Conservation (phyloP, 2,797 vertebrate species). For the Semaprochilodus insignis region DNA sequence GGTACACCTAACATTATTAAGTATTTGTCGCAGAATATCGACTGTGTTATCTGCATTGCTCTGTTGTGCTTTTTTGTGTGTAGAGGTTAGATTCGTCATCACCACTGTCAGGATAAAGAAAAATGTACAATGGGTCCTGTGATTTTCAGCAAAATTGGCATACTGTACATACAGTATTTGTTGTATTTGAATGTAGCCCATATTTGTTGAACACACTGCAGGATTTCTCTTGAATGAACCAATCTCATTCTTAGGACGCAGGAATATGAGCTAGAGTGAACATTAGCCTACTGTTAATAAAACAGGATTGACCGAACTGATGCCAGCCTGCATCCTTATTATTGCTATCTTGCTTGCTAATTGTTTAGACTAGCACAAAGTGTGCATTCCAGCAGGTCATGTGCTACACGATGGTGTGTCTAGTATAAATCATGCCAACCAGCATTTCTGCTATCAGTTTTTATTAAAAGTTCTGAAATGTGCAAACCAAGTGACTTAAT, state of each 20-base stretch:
- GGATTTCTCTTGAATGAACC: conserved; percentile 32
- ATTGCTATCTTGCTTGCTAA: too few relatives aligned
- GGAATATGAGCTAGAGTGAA: conserved; percentile 20
- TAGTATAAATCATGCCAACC: too few relatives aligned
- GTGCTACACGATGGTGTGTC: too few relatives aligned
- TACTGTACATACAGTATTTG: conserved; percentile 40
- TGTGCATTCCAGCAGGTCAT: too few relatives aligned
- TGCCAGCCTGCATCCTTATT: not conserved
- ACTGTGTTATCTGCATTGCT: conserved; percentile 31
- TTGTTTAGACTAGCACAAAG: not conserved
- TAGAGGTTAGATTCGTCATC: conserved; percentile 35
- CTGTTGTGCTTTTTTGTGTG: conserved; percentile 39
- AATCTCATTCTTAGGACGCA: conserved; percentile 25
- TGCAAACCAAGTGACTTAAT: too few relatives aligned
- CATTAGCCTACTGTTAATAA: conserved; percentile 50
- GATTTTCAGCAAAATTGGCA: conserved; percentile 39
- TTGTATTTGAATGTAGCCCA: conserved; percentile 45
- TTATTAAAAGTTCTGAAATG: too few relatives aligned
- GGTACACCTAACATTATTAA: conserved; percentile 39
- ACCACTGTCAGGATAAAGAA: conserved; percentile 32
- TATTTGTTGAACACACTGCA: conserved; percentile 34
- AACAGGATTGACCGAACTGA: conserved; percentile 49
- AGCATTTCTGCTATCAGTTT: too few relatives aligned
- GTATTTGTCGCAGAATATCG: conserved; percentile 41
- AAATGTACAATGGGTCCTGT: conserved; percentile 30